Evolutionary conservation across 2,113 vertebrate genomes (phyloP).

Genomic region (Pycnonotus jocosus): DNA sequence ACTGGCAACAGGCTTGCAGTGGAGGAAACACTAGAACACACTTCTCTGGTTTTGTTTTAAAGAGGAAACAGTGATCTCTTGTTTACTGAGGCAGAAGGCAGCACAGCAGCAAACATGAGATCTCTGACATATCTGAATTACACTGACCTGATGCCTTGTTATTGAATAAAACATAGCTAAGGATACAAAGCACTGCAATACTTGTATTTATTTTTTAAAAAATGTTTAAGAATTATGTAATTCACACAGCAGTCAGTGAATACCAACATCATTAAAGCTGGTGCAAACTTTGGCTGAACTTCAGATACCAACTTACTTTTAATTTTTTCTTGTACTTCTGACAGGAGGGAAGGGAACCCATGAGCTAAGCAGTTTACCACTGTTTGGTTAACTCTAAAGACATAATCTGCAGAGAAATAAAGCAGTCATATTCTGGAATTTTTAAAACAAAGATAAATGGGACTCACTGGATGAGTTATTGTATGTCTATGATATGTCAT

Average conservation of each 20-base stretch:
- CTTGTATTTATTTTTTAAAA: not conserved
- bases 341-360: not conserved
- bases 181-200: not conserved
- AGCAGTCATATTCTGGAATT: not conserved
- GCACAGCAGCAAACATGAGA: not conserved
- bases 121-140: not conserved
- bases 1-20: not conserved
- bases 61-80: not conserved
- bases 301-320: not conserved
- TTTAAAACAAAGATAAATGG: not conserved
- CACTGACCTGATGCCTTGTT: not conserved
- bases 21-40: not conserved
- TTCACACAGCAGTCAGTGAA: not conserved
- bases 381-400: not conserved
- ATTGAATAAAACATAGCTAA: not conserved
- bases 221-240: not conserved
- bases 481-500: not conserved
- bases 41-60: not conserved
- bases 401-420: not conserved
- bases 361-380: not conserved
- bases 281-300: not conserved
- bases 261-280: not conserved
- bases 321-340: not conserved
- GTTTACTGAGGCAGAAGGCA: not conserved
- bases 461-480: not conserved